Evolutionary conservation across 2,888 invertebrate species (phyloP), one percentile per base, ranked within the genome.

Genomic region (Marasmarcha lunaedactyla): DNA sequence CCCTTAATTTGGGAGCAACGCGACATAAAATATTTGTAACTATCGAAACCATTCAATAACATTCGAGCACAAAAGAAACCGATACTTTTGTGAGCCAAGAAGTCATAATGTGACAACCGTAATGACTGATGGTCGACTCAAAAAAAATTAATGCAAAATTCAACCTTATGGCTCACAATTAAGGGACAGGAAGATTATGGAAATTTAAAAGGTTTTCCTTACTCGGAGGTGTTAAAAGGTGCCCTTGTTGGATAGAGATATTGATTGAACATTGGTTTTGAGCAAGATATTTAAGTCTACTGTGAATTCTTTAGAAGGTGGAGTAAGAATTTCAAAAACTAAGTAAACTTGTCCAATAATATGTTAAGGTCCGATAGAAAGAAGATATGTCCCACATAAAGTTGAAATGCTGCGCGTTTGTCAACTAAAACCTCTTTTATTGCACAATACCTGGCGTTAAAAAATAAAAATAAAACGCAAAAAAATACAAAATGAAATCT

Each of bases 151-250:
- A 35, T 11, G 26, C 10, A 5, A 55, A 46, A 44, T 37, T 52
- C 33, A 42, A 51, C 52, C 30, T 46, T 61, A 57, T 41, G 0
- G 0, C 9, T 10, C 0, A 4, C 26, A 41, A 41, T 37, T 50
- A 52, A 47, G 37, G 44, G 26, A 35, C n/a, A 14, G 14, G 7
- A 20, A 20, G 20, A 20, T n/a, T 20, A 20, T 20, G 20, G n/a
- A n/a, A n/a, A 5, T 11, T 10, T 1, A 35, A 12, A 37, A 20
- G 12, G 11, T 41, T 41, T 35, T 47, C 51, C 62, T 64, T 56
- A 63, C 71, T 66, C 73, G 46, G 74, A 74, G 77, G 74, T 72
- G 74, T 71, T 74, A 77, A 76, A 73, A 77, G 69, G 70, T 65
- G 66, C 66, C 63, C 63, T 55, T 49, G 48, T 56, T 59, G 57